A percentile compares a stretch with the other conserved stretches of the same genome.
These are phyloP conservation scores for Panthera leo DNA, from an alignment of 2,113 vertebrate genomes.

Conservation along the genomic window DNA sequence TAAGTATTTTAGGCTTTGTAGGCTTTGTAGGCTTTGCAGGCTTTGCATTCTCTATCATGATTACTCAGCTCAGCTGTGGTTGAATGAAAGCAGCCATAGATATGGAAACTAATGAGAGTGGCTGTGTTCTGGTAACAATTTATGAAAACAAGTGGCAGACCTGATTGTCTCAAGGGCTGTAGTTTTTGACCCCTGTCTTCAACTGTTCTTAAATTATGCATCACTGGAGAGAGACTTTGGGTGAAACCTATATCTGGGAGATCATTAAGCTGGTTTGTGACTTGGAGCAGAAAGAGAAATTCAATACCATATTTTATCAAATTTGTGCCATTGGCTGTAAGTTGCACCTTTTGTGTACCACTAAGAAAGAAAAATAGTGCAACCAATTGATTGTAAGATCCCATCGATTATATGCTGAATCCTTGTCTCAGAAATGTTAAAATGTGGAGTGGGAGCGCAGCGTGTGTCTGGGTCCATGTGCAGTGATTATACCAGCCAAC, in stretches of 20 bases:
- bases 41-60: neutral
- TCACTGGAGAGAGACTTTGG: neutral
- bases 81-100: neutral
- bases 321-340: neutral
- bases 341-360: neutral
- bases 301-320: neutral
- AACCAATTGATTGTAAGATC: neutral
- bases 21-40: neutral
- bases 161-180: neutral
- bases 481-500: neutral
- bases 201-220: neutral
- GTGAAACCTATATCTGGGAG: neutral
- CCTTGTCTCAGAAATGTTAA: neutral
- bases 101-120: neutral
- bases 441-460: neutral
- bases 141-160: neutral
- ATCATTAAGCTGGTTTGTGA: conserved; percentile 11
- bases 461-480: neutral
- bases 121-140: neutral
- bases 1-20: conserved; percentile 21
- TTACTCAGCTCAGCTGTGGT: neutral
- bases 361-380: neutral
- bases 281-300: neutral
- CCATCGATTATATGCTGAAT: neutral
- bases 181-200: neutral